A percentile compares a stretch with the other conserved stretches of the same genome.
Evolutionary conservation across 2,113 vertebrate genomes (phyloP).

Genomic region (Zosterops lateralis): DNA sequence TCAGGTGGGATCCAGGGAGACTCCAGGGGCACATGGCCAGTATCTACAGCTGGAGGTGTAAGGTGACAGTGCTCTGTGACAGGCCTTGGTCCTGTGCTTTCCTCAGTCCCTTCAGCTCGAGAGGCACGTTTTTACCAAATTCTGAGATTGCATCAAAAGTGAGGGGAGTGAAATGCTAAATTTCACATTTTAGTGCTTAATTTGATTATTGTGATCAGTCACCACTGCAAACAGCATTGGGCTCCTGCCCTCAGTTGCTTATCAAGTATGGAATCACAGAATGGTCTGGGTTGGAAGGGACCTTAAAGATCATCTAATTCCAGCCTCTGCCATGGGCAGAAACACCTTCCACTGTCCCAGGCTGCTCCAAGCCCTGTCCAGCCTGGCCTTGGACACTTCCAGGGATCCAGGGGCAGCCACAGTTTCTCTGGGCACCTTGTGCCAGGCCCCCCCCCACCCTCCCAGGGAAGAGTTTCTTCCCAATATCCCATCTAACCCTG

Average conservation of each 20-base stretch:
- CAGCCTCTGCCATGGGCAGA: not conserved
- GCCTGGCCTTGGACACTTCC: accelerated
- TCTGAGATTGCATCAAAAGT: not conserved
- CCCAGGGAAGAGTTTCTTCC: accelerated
- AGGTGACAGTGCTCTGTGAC: not conserved
- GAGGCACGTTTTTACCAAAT: not conserved
- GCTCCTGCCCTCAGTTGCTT: not conserved
- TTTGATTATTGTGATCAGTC: not conserved
- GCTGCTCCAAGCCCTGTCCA: accelerated
- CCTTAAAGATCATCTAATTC: accelerated
- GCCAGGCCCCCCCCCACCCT: not conserved
- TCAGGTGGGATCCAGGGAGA: accelerated
- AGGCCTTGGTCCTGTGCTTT: not conserved
- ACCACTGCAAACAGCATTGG: not conserved
- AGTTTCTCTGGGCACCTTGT: not conserved
- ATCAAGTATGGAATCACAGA: not conserved
- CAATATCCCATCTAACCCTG: accelerated
- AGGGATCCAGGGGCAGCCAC: not conserved
- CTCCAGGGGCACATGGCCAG: not conserved
- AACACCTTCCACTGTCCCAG: not conserved
- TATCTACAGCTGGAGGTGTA: accelerated
- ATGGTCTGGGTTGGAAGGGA: not conserved
- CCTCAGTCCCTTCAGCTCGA: not conserved
- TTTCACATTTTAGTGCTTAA: no score
- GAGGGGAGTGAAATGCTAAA: not conserved